A percentile compares a stretch with the other conserved stretches of the same genome.
phyloP scores from a whole-genome alignment of 2,888 invertebrate species.

The Coenonympha arcania region DNA sequence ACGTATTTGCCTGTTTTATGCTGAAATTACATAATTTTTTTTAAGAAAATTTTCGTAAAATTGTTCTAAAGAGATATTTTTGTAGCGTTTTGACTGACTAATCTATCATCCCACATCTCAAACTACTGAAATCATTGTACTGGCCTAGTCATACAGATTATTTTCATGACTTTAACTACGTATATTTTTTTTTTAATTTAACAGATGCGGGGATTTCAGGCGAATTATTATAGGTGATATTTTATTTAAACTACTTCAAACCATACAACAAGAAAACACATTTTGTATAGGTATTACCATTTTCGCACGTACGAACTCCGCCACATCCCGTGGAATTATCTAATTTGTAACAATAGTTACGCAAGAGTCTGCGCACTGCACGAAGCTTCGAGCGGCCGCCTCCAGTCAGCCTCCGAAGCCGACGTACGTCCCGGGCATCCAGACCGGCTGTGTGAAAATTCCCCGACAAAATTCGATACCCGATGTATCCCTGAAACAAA shows the following conservation, averaged over 20 bases:
- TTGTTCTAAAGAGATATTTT: too few species aligned
- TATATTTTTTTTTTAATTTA: too few species aligned
- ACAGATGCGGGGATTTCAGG: too few species aligned
- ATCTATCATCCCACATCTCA: too few species aligned
- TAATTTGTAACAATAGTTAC: slow-evolving; percentile 62
- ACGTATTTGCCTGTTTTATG: neutral
- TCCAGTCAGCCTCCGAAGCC: slow-evolving; percentile 62
- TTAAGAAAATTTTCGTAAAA: neutral
- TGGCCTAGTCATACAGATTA: too few species aligned
- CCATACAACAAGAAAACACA: neutral
- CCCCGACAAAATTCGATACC: slow-evolving; percentile 14
- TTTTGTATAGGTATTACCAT: neutral
- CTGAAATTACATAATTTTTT: too few species aligned
- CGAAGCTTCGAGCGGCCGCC: slow-evolving; percentile 59
- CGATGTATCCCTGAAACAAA: neutral
- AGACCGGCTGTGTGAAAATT: slow-evolving; percentile 30
- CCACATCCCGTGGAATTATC: slow-evolving; percentile 29
- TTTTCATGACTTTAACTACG: too few species aligned
- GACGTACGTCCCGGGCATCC: slow-evolving; percentile 55
- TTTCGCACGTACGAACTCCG: neutral
- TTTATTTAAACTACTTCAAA: too few species aligned
- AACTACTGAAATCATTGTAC: too few species aligned
- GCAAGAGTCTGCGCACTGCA: slow-evolving; percentile 64
- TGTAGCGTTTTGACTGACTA: too few species aligned
- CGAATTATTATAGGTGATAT: too few species aligned